A percentile compares a stretch with the other conserved stretches of the same genome.
These are phyloP conservation scores for Vultur gryphus DNA, from an alignment of 2,797 vertebrate species.

Conservation along the genomic window DNA sequence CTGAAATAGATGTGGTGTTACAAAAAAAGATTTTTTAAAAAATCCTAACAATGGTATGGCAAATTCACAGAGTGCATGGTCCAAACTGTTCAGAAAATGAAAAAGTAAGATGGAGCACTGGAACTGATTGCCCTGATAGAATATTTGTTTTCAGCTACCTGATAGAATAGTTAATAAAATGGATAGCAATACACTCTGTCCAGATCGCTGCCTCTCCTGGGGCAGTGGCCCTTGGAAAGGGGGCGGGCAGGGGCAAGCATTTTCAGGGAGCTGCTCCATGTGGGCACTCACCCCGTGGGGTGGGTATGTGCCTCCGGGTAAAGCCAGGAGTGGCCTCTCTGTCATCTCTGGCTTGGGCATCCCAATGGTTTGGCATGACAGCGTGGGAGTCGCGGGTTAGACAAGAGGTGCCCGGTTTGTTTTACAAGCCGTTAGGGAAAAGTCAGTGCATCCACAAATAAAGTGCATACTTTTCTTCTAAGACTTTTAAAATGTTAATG, in stretches of 20 bases:
- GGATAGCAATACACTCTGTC: background rate
- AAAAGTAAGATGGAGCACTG: background rate
- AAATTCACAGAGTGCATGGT: background rate
- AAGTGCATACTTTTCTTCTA: background rate
- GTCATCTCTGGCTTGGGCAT: background rate
- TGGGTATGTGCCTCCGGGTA: fast-evolving
- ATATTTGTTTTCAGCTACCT: background rate
- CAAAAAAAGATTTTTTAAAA: background rate
- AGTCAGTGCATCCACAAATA: background rate
- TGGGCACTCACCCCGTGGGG: no score
- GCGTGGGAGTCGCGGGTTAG: background rate
- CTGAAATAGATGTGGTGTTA: background rate
- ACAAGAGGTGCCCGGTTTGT: background rate
- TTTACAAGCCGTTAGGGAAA: background rate
- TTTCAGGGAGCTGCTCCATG: background rate
- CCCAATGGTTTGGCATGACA: background rate
- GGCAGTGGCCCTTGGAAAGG: background rate
- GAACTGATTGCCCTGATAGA: background rate
- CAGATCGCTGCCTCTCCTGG: background rate
- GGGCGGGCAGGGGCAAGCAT: background rate
- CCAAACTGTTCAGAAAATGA: background rate
- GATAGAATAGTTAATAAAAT: background rate
- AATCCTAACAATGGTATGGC: background rate
- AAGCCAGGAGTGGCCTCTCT: background rate
- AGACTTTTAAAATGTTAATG: background rate